Percentiles rank a stretch among this genome's conserved stretches.
Evolutionary conservation across 2,797 vertebrate species (phyloP).

Genomic region (Pangasius macronema): DNA sequence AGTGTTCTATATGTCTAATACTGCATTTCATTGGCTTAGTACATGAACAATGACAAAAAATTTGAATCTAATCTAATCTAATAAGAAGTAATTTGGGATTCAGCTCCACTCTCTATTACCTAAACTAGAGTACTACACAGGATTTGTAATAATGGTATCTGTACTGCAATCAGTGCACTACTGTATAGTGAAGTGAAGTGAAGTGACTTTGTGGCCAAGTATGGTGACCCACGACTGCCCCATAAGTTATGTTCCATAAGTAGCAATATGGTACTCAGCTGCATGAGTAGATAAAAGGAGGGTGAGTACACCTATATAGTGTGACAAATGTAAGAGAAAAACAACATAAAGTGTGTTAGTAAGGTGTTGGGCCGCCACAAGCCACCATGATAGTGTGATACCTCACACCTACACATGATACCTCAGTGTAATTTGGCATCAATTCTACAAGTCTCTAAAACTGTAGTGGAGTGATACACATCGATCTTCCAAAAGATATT

Average conservation of each 20-base stretch:
- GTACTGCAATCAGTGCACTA: background rate
- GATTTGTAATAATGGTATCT: background rate
- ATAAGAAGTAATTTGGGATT: background rate
- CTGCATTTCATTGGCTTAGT: too few relatives aligned
- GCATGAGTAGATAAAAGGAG: background rate
- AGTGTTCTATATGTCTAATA: background rate
- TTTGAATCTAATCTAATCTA: too few relatives aligned
- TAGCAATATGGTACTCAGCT: background rate
- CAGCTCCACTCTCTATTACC: background rate
- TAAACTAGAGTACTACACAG: background rate
- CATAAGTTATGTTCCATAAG: background rate
- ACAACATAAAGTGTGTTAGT: background rate
- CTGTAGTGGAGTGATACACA: background rate
- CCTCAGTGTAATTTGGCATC: background rate
- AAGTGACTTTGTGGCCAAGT: too few relatives aligned
- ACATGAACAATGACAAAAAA: too few relatives aligned
- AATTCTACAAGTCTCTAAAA: background rate
- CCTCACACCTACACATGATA: too few relatives aligned
- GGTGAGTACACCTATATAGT: background rate
- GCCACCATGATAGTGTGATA: background rate
- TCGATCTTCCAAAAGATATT: background rate
- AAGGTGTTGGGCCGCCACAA: background rate
- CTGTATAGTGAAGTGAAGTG: too few relatives aligned
- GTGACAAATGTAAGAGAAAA: background rate
- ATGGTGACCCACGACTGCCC: too few relatives aligned